Conservation (phyloP, 2,113 vertebrate species). For the Platichthys stellatus region DNA sequence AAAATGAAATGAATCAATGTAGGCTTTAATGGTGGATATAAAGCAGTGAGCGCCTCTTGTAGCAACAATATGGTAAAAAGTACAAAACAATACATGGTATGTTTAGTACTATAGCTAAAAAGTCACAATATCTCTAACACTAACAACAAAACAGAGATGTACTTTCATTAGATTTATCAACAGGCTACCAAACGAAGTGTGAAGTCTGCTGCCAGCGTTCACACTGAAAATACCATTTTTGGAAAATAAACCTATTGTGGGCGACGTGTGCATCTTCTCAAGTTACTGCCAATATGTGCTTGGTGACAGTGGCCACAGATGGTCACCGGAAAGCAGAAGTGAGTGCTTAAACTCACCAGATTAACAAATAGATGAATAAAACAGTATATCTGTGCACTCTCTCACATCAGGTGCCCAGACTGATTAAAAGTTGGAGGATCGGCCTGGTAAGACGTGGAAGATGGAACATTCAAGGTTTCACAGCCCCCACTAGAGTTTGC, state of each 20-base stretch:
- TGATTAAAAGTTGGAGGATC: slow-evolving; percentile 32
- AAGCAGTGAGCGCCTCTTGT: neutral
- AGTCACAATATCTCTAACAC: neutral
- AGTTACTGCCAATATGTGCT: slow-evolving; percentile 46
- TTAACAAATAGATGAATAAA: neutral
- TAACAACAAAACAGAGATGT: neutral
- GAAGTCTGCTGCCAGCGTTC: slow-evolving; percentile 17
- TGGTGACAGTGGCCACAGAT: slow-evolving; percentile 50
- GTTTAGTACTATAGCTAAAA: no score
- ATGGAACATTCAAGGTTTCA: slow-evolving; percentile 26
- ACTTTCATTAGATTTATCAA: neutral
- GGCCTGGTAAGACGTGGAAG: slow-evolving; percentile 4
- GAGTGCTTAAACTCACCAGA: slow-evolving; percentile 23
- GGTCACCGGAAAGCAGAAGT: slow-evolving; percentile 29
- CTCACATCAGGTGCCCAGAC: slow-evolving; percentile 30
- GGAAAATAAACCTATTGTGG: slow-evolving; percentile 13
- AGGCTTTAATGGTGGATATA: neutral
- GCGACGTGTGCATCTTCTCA: slow-evolving; percentile 33
- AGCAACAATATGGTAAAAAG: no score
- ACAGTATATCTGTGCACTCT: no score
- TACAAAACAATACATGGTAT: neutral
- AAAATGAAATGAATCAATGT: neutral
- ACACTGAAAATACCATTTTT: slow-evolving; percentile 31
- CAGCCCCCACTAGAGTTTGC: no score
- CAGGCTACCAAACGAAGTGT: slow-evolving; percentile 16